Evolutionary conservation across 1,140 invertebrate genomes (phyloP).

Genomic region (Dinoponera quadriceps): DNA sequence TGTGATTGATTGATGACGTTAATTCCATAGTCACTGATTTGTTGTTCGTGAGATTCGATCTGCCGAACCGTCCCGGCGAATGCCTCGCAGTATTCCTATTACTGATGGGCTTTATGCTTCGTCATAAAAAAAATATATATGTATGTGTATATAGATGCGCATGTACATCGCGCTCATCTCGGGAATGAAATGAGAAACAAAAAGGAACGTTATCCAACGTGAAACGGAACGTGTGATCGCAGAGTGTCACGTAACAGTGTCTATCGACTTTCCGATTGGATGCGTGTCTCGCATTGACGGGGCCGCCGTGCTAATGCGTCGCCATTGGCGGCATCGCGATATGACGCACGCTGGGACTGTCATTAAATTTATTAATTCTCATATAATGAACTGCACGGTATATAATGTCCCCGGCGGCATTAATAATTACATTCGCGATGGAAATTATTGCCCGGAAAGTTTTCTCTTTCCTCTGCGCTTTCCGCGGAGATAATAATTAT

Average conservation of each 20-base stretch:
- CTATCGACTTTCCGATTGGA: slow-evolving; percentile 69
- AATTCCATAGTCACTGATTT: background rate
- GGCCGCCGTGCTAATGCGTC: slow-evolving; percentile 32
- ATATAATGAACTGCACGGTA: slow-evolving; percentile 49
- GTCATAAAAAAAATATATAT: slow-evolving; percentile 23
- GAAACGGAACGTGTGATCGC: slow-evolving; percentile 46
- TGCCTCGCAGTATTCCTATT: slow-evolving; percentile 5
- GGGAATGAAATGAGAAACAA: background rate
- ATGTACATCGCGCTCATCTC: background rate
- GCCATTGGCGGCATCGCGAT: slow-evolving; percentile 14
- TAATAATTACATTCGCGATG: slow-evolving; percentile 61
- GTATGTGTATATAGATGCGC: no score
- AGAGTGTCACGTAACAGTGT: slow-evolving; percentile 41
- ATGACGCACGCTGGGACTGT: slow-evolving; percentile 50
- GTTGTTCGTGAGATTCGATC: background rate
- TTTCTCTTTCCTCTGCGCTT: slow-evolving; percentile 37
- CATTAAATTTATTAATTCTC: slow-evolving; percentile 59
- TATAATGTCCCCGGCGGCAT: slow-evolving; percentile 46
- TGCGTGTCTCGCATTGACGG: slow-evolving; percentile 30
- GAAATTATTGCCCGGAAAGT: slow-evolving; percentile 56
- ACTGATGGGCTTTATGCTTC: slow-evolving; percentile 7
- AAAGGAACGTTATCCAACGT: background rate
- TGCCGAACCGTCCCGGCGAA: background rate
- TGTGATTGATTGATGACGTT: background rate
- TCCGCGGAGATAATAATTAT: slow-evolving; percentile 59